Base-by-base conservation (phyloP, 2,888 invertebrate species). In the Tenthredo livida region DNA sequence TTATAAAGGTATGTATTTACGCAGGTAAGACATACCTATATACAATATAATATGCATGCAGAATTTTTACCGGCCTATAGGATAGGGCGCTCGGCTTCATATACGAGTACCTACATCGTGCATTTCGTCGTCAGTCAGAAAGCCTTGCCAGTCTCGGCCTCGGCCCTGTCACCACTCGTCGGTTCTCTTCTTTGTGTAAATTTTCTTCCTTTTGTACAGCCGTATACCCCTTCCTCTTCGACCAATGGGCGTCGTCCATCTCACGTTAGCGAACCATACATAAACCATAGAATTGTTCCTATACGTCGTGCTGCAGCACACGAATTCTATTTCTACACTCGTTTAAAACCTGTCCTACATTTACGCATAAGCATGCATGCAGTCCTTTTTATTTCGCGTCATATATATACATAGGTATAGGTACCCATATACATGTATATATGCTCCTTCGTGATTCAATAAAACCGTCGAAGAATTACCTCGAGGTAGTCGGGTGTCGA, bases 101-200 rank as follows among this genome's bases (percentile, higher is more conserved):
- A 47, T 47, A 47, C 29, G 2, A 2, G 29, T 29, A 29, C 2
- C 1, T 47, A 47, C 47, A n/a, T 40, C 54, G 75, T 10, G 54
- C 77, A 40, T 77, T 77, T 50, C 29, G 29, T 77, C 54, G 77
- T 77, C 77, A 47, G 43, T 1, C 29, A 54, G 77, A 50, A 47
- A 70, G 17, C 25, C 43, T 75, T 43, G 43, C 75, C 25, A 29
- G 43, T 12, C 29, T 67, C 67, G 67, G 67, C 77, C 77, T 77
- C 77, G 77, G 77, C 77, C 77, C 50, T 77, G 77, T 77, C 77
- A 77, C 33, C 29, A n/a, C 50, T 77, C 54, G 77, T 75, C 77
- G 77, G 50, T 77, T 77, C 77, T 73, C 54, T 29, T 47, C 77
- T 77, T 77, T 77, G 54, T 77, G 15, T 50, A 9, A 47, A 17